Conservation (phyloP, 2,113 vertebrate genomes). For the Brachionichthys hirsutus region DNA sequence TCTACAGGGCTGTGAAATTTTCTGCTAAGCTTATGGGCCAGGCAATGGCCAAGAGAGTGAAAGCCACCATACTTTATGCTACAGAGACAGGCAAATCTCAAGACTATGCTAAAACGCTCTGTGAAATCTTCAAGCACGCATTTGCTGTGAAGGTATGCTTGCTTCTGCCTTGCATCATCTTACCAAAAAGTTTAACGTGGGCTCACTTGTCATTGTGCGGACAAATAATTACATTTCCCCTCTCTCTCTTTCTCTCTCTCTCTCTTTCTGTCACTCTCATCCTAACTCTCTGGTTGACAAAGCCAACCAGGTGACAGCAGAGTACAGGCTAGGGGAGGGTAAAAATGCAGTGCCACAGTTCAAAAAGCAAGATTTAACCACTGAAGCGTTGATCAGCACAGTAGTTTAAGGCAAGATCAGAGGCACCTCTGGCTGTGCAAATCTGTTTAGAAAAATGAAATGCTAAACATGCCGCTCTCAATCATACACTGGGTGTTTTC, state of each 20-base stretch:
- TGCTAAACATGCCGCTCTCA: slow-evolving; percentile 29
- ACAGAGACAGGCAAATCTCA: slow-evolving; percentile 96
- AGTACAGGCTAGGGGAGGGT: slow-evolving; percentile 21
- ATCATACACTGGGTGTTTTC: slow-evolving; percentile 43
- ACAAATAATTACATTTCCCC: slow-evolving; percentile 4
- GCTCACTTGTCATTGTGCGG: not conserved
- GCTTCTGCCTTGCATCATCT: slow-evolving; percentile 53
- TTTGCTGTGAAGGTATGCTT: slow-evolving; percentile 93
- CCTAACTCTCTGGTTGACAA: slow-evolving; percentile 3
- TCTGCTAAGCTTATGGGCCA: slow-evolving; percentile 98
- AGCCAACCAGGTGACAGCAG: slow-evolving; percentile 39
- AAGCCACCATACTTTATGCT: slow-evolving; percentile 95
- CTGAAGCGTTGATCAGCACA: slow-evolving; percentile 41
- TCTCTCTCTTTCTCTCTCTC: not conserved
- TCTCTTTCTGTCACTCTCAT: not conserved
- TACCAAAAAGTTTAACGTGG: slow-evolving; percentile 10
- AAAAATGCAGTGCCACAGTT: slow-evolving; percentile 36
- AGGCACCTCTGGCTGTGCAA: slow-evolving; percentile 51
- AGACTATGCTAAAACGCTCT: slow-evolving; percentile 95
- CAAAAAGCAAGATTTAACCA: slow-evolving; percentile 48
- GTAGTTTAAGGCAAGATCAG: slow-evolving; percentile 64
- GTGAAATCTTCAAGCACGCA: slow-evolving; percentile 98
- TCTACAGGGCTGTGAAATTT: slow-evolving; percentile 93
- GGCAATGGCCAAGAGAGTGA: slow-evolving; percentile 98
- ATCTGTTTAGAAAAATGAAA: slow-evolving; percentile 34